Percentiles rank a stretch among this genome's conserved stretches.
phyloP scores from a whole-genome alignment of 2,888 invertebrate genomes.

The Eurois occulta region DNA sequence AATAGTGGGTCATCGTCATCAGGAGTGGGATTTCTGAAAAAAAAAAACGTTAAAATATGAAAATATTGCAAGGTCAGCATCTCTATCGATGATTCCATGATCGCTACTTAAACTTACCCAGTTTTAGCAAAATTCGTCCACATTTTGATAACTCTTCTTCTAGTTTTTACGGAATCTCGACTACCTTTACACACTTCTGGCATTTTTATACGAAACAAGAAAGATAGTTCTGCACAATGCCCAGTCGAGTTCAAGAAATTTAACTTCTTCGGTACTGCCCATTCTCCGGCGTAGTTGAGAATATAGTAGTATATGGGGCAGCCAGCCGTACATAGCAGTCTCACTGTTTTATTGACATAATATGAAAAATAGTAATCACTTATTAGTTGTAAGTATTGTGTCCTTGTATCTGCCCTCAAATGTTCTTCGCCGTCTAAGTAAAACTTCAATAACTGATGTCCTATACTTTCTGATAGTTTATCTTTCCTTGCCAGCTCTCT shows the following conservation, averaged over 20 bases:
- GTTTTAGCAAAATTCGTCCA: conserved; percentile 89
- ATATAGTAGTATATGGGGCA: conserved; percentile 84
- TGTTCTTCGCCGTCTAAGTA: conserved; percentile 80
- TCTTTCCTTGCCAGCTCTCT: conserved; percentile 76
- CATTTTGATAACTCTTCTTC: conserved; percentile 83
- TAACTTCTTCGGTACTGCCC: conserved; percentile 77
- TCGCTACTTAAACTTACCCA: conserved; percentile 76
- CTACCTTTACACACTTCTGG: conserved; percentile 78
- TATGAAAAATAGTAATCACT: conserved; percentile 86
- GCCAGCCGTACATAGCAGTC: conserved; percentile 76
- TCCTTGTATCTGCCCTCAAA: conserved; percentile 77
- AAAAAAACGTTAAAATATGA: conserved; percentile 57
- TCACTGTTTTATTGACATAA: conserved; percentile 83
- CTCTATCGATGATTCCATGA: not conserved
- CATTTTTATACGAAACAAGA: conserved; percentile 79
- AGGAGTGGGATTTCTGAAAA: conserved; percentile 86
- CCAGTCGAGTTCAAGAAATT: conserved; percentile 79
- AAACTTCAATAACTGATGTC: conserved; percentile 81
- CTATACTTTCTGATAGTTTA: conserved; percentile 76
- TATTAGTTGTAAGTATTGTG: conserved; percentile 83
- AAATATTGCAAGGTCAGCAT: not conserved
- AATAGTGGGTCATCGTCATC: conserved; percentile 80
- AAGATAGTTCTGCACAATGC: conserved; percentile 83
- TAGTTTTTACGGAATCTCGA: conserved; percentile 80
- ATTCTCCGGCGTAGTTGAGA: conserved; percentile 82